Evolutionary conservation across 1,140 invertebrate genomes (phyloP).

Genomic region (Drosophila sp.): DNA sequence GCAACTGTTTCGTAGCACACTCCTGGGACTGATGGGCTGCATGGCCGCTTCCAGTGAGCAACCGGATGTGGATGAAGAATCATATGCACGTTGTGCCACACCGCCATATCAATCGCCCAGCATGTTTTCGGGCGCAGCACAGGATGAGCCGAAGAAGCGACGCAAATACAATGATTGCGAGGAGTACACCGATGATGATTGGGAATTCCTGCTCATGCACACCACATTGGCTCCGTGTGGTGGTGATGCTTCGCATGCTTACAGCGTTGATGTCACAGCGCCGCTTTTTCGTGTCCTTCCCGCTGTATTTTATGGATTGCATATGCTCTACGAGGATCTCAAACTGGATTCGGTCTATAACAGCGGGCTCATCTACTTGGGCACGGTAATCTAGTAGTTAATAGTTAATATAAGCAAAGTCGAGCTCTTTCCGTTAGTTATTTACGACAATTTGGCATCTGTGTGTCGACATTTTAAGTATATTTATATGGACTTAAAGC

Average conservation of each 20-base stretch:
- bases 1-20: conserved; percentile 89
- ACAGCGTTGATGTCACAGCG: conserved; percentile 86
- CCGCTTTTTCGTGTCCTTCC: conserved; percentile 91
- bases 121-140: conserved; percentile 33
- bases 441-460: too few relatives aligned
- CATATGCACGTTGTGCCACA: conserved; percentile 59
- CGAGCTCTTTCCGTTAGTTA: too few relatives aligned
- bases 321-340: conserved; percentile 96
- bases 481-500: too few relatives aligned
- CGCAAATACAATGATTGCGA: conserved; percentile 85
- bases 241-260: conserved; percentile 47
- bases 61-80: conserved; percentile 46
- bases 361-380: conserved; percentile 89
- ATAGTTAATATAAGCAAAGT: too few relatives aligned
- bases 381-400: too few relatives aligned
- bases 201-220: conserved; percentile 88
- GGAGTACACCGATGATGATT: conserved; percentile 89
- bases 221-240: conserved; percentile 56
- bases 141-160: conserved; percentile 85
- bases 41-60: conserved; percentile 32
- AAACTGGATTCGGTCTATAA: conserved; percentile 91
- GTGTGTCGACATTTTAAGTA: too few relatives aligned
- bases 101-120: conserved; percentile 32
- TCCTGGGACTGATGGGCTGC: conserved; percentile 84
- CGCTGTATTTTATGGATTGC: conserved; percentile 91